Evolutionary conservation across 2,113 vertebrate species (phyloP), one percentile per base, ranked within the genome.

Genomic region (Mustelus asterias): DNA sequence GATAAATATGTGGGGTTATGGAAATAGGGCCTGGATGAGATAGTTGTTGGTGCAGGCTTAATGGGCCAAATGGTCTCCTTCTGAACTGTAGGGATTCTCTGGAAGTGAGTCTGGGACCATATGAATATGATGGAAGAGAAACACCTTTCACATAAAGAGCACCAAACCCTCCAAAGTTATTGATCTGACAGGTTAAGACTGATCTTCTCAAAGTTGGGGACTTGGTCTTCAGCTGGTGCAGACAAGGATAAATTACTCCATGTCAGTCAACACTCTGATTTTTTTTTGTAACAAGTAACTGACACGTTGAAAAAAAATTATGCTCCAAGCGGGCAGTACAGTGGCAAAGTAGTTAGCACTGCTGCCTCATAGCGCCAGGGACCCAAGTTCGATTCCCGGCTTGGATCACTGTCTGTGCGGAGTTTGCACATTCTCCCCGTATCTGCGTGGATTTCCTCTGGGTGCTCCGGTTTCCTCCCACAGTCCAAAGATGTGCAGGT

Each of bases 81-180:
- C 48, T 54, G 48, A 2, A 54, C 48, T 54, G 48, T 54, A 54
- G 48, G 48, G 48, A 54, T 54, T 1, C 0, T 80, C 86, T 4
- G 26, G 96, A 95, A 96, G 95, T 20, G 24, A 44, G 95, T 26
- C 95, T 65, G 0, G 72, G 90, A 96, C 96, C 37, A 44, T n/a
- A 97, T 97, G 97, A 97, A 97, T 94, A 96, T 67, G 0, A 96
- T 1, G 96, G 16, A 14, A 0, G 0, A 58, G 33, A 95, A 26
- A 89, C 48, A 29, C 95, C 0, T 86, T 89, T 0, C 0, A 11
- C 22, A 0, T 58, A 76, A 96, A n/a, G 54, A 90, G 54, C 54
- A 60, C 58, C 26, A 90, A 96, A 97, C 96, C 97, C 96, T 78
- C 54, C 3, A 16, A 90, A 90, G 48, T 33, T 41, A 85, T 44